Percentiles rank a stretch among this genome's conserved stretches.
phyloP scores from a whole-genome alignment of 2,113 vertebrate genomes.

The Ancistrus triradiatus region DNA sequence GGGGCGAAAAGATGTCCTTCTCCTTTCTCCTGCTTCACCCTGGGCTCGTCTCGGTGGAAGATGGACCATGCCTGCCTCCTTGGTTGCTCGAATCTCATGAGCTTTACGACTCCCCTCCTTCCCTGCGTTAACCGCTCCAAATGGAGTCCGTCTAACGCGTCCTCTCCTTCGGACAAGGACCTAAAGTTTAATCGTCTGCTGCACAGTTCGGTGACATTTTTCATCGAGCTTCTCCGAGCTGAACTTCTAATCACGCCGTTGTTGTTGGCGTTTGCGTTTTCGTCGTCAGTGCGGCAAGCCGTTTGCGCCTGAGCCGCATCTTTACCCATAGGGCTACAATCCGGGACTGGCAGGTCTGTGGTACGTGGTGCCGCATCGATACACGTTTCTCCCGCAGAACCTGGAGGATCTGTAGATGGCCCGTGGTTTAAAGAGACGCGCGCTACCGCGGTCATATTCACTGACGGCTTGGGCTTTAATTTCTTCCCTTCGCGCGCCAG shows the following conservation, averaged over 20 bases:
- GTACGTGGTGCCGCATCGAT: not conserved
- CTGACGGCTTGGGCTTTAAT: constrained; percentile 42
- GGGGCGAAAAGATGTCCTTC: not conserved
- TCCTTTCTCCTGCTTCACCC: constrained; percentile 26
- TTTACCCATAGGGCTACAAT: not conserved
- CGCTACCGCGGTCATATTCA: constrained; percentile 41
- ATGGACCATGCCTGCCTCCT: constrained; percentile 83
- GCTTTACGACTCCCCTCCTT: constrained; percentile 64
- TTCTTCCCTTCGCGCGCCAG: constrained; percentile 46
- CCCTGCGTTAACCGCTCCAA: constrained; percentile 63
- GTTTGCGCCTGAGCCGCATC: not conserved
- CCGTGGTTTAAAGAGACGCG: constrained; percentile 2
- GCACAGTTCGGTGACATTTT: not conserved
- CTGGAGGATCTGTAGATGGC: no score
- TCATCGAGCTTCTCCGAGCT: not conserved
- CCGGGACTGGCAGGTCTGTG: not conserved
- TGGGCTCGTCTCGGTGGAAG: constrained; percentile 71
- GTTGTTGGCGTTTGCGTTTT: constrained; percentile 24
- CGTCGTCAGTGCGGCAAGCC: not conserved
- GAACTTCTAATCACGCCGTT: constrained; percentile 13
- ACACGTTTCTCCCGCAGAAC: no score
- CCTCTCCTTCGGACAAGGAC: not conserved
- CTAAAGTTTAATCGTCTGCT: not conserved
- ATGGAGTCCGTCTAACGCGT: constrained; percentile 26
- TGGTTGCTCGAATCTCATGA: constrained; percentile 64